These are phyloP conservation scores for Pelodytes ibericus DNA, from an alignment of 2,797 vertebrate genomes.

Conservation along the genomic window DNA sequence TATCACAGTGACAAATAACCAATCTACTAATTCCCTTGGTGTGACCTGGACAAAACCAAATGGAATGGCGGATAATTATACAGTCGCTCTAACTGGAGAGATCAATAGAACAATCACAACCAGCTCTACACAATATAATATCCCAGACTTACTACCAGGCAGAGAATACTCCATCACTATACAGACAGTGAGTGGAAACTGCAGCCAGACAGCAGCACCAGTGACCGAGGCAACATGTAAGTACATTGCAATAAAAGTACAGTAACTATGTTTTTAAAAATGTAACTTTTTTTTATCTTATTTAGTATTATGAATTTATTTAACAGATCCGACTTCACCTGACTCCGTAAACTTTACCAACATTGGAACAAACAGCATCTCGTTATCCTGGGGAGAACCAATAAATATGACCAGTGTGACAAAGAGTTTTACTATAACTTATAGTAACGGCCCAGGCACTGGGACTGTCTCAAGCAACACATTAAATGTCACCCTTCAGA, in stretches of 20 bases:
- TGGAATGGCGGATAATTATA: constrained; percentile 14
- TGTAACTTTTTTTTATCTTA: too few relatives aligned
- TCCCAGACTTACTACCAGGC: not conserved
- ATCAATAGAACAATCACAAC: not conserved
- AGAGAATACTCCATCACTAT: not conserved
- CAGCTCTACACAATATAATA: not conserved
- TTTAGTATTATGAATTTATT: too few relatives aligned
- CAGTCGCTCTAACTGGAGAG: not conserved
- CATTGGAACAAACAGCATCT: not conserved
- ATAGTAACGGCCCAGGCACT: not conserved
- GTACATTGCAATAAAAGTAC: too few relatives aligned
- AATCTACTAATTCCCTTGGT: not conserved
- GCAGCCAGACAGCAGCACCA: not conserved
- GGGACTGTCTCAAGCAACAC: not conserved
- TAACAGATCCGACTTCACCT: constrained; percentile 7
- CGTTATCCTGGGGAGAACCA: not conserved
- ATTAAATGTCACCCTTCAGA: constrained; percentile 11
- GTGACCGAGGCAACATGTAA: not conserved
- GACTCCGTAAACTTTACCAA: not conserved
- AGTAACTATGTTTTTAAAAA: too few relatives aligned
- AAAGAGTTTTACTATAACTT: constrained; percentile 10
- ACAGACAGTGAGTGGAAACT: not conserved
- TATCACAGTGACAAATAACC: constrained; percentile 9
- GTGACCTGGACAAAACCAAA: not conserved
- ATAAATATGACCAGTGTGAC: constrained; percentile 14